Percentiles rank a stretch among this genome's conserved stretches.
phyloP scores from a whole-genome alignment of 1,140 invertebrate species.

The Fopius arisanus region DNA sequence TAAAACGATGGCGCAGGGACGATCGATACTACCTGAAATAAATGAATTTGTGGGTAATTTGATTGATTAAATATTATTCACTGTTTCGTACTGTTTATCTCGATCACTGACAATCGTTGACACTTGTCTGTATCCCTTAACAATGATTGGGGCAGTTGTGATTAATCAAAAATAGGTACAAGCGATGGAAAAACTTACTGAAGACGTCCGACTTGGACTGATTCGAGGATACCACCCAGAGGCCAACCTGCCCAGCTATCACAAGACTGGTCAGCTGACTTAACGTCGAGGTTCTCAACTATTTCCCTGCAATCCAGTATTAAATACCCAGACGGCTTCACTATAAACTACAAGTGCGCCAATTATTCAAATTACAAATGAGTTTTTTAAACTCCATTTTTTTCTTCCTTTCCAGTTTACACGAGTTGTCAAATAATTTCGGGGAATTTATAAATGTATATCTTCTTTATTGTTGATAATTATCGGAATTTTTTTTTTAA shows the following conservation, averaged over 20 bases:
- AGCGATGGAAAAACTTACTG: slow-evolving; percentile 33
- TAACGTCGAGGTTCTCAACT: slow-evolving; percentile 16
- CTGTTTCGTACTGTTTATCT: background rate
- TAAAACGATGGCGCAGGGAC: slow-evolving; percentile 17
- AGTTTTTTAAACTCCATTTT: too few relatives aligned
- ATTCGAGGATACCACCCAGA: slow-evolving; percentile 42
- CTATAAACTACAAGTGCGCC: too few relatives aligned
- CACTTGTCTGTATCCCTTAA: background rate
- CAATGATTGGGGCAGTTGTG: background rate
- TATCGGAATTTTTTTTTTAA: too few relatives aligned
- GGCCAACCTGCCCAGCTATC: slow-evolving; percentile 50
- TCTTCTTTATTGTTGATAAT: too few relatives aligned
- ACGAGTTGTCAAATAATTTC: too few relatives aligned
- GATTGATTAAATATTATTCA: background rate
- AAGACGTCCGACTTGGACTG: slow-evolving; percentile 9
- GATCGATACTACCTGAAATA: slow-evolving; percentile 16
- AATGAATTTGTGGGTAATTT: background rate
- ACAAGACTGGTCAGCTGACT: slow-evolving; percentile 51
- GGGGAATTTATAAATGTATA: too few relatives aligned
- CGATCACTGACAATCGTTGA: background rate
- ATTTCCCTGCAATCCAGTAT: too few relatives aligned
- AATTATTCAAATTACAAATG: too few relatives aligned
- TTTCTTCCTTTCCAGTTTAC: too few relatives aligned
- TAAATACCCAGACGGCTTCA: too few relatives aligned
- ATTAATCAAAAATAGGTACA: slow-evolving; percentile 3